Percentiles rank a stretch among this genome's conserved stretches.
Conservation (phyloP, 2,888 invertebrate genomes). For the Stenurella melanura region DNA sequence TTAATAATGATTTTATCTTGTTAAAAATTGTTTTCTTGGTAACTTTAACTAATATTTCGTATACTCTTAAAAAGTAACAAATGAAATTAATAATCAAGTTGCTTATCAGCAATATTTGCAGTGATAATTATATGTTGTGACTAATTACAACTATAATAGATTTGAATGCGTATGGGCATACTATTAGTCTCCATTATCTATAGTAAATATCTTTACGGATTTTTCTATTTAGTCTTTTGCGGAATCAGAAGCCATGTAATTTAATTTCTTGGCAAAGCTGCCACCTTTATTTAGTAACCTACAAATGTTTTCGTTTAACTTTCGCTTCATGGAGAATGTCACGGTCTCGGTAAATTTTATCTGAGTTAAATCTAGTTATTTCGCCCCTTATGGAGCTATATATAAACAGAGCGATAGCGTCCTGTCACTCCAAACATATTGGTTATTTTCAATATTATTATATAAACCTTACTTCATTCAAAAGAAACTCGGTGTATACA, state of each 20-base stretch:
- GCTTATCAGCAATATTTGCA: too few relatives aligned
- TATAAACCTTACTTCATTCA: background rate
- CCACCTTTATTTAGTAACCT: background rate
- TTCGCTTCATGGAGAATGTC: background rate
- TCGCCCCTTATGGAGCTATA: background rate
- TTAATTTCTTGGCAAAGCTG: constrained; percentile 12
- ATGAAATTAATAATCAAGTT: too few relatives aligned
- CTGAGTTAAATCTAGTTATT: background rate
- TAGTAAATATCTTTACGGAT: background rate
- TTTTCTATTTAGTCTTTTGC: background rate
- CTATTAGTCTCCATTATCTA: background rate
- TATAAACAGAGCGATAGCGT: background rate
- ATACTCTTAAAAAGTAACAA: too few relatives aligned
- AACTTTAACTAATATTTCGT: too few relatives aligned
- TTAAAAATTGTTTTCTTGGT: too few relatives aligned
- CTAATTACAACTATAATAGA: too few relatives aligned
- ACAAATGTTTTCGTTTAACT: constrained; percentile 1
- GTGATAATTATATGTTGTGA: too few relatives aligned
- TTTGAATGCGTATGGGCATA: too few relatives aligned
- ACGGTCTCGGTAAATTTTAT: background rate
- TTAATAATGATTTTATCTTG: too few relatives aligned
- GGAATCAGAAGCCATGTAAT: background rate
- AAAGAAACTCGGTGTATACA: background rate
- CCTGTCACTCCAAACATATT: background rate
- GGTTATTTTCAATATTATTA: background rate